phyloP scores from a whole-genome alignment of 2,113 vertebrate genomes.

The Okapia johnstoni region DNA sequence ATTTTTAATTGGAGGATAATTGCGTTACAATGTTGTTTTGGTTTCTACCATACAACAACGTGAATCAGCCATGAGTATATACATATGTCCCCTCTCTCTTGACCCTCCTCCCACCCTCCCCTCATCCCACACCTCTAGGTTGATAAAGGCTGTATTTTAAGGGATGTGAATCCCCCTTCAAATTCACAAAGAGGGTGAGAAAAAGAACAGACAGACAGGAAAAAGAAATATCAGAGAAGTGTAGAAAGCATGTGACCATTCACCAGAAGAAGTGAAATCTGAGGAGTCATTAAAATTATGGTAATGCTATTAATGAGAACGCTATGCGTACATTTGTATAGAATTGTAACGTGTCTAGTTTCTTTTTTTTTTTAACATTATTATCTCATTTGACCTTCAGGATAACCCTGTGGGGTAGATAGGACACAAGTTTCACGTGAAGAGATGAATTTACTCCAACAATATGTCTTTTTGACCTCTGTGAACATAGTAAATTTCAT shows the following conservation, averaged over 20 bases:
- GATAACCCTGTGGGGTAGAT: not conserved
- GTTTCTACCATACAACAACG: not conserved
- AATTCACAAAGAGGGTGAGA: not conserved
- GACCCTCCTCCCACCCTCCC: not conserved
- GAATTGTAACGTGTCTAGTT: not conserved
- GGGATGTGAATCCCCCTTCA: not conserved
- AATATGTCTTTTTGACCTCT: not conserved
- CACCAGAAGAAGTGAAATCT: not conserved
- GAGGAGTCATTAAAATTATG: not conserved
- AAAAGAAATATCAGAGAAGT: not conserved
- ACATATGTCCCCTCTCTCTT: not conserved
- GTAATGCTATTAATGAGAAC: not conserved
- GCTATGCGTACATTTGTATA: not conserved
- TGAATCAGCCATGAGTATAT: not conserved
- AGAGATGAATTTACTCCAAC: not conserved
- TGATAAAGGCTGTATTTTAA: not conserved
- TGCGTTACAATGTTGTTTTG: not conserved
- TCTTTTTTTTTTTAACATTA: not conserved
- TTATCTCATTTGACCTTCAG: not conserved
- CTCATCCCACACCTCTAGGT: not conserved
- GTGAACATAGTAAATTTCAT: not conserved
- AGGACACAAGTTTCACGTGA: not conserved
- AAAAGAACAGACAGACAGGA: not conserved
- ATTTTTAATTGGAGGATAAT: not conserved
- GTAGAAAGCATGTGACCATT: not conserved